Base-by-base conservation (phyloP, 2,888 invertebrate species). In the Leptopilina drosophilae region DNA sequence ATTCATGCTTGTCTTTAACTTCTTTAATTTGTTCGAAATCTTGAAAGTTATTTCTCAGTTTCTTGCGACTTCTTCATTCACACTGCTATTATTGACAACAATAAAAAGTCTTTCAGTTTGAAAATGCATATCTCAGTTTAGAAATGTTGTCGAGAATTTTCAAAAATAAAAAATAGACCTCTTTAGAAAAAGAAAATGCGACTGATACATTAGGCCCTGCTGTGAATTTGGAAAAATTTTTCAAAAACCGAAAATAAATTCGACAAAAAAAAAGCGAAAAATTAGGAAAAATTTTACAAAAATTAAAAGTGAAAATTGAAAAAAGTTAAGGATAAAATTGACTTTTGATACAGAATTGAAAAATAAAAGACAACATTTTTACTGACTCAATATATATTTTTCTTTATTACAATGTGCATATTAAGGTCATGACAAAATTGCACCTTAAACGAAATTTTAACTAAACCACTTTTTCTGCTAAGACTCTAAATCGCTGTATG, bases 1-100 rank as follows among this genome's bases (percentile, higher is more conserved):
- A 87, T 83, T 86, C 86, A 86, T 87, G 89, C 89, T 89, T 89
- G 88, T 86, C 85, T 78, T 87, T 83, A 85, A 85, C 42, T 86
- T 77, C 84, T 88, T 87, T 86, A 33, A 83, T 84, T 86, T 84
- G 79, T 80, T 80, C 79, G 77, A 67, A 42, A 81, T 81, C 81
- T 66, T 49, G 12, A 73, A 81, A 77, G 76, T 81, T 78, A 78
- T 85, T 86, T 81, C 84, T 84, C 84, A 82, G 82, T 84, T 85
- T 82, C 82, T 83, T 85, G 84, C 83, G 79, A 86, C 84, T 85
- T 85, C 81, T 87, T 86, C 87, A 85, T 84, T 85, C 83, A 86
- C 86, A 85, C 86, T 87, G 87, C 88, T 87, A 84, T 82, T 33
- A 33, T 49, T 49, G 12, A 49, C 12, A 49, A 49, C 9, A 49